A percentile compares a stretch with the other conserved stretches of the same genome.
Evolutionary conservation across 2,888 invertebrate species (phyloP).

Genomic region (Octodonta nipae): DNA sequence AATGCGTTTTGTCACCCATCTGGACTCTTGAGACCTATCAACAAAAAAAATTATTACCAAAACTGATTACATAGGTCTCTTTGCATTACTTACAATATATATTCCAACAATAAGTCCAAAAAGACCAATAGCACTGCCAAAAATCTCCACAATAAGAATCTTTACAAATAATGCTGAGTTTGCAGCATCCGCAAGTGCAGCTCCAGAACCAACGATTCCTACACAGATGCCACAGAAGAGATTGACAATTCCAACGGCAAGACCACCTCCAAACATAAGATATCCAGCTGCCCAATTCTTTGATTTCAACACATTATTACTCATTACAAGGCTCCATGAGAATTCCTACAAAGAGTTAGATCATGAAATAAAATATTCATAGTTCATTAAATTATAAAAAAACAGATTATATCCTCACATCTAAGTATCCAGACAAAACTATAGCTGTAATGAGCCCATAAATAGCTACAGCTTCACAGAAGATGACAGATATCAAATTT

Average conservation of each 20-base stretch:
- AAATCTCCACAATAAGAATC: conserved; percentile 96
- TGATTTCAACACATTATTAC: conserved; percentile 34
- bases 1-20: conserved; percentile 13
- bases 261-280: conserved; percentile 88
- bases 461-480: conserved; percentile 98
- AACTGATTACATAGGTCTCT: too few relatives aligned
- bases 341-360: conserved; percentile 36
- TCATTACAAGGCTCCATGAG: conserved; percentile 34
- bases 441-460: conserved; percentile 98
- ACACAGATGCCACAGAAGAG: conserved; percentile 90
- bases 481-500: conserved; percentile 97
- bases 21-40: conserved; percentile 11
- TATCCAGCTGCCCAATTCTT: conserved; percentile 77
- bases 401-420: conserved; percentile 17
- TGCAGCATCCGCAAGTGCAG: conserved; percentile 93
- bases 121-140: conserved; percentile 95
- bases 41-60: conserved; percentile 3
- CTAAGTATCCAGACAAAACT: conserved; percentile 68
- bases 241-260: conserved; percentile 92
- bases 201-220: conserved; percentile 93
- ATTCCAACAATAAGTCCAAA: conserved; percentile 97
- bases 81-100: conserved; percentile 49
- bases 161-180: conserved; percentile 92
- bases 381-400: not conserved
- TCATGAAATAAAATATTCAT: not conserved